Percentiles rank a stretch among this genome's conserved stretches.
Conservation (phyloP, 2,888 invertebrate genomes). For the Heliconius aoede region DNA sequence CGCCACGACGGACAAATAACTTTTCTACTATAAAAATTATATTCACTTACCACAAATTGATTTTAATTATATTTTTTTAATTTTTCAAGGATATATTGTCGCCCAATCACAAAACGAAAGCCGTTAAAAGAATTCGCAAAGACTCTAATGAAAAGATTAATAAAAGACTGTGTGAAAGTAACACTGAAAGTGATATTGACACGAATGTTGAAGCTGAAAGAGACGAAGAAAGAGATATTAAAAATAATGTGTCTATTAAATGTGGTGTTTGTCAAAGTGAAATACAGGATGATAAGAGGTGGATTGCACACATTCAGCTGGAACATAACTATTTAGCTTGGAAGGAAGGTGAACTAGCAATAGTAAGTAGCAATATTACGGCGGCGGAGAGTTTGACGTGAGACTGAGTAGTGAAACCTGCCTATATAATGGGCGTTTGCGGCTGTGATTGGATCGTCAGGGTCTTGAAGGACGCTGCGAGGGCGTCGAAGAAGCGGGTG, state of each 20-base stretch:
- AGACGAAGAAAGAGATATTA: not conserved
- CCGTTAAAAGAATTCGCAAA: not conserved
- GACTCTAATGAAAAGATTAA: not conserved
- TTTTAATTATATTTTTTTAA: not conserved
- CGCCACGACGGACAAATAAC: too few relatives aligned
- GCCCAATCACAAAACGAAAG: not conserved
- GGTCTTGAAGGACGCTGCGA: too few relatives aligned
- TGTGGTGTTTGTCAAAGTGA: slow-evolving; percentile 58
- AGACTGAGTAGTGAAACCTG: too few relatives aligned
- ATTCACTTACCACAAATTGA: not conserved
- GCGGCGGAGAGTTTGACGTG: too few relatives aligned
- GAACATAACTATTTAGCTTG: slow-evolving; percentile 66
- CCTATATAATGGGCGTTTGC: too few relatives aligned
- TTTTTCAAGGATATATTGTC: slow-evolving; percentile 8
- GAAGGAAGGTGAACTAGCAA: slow-evolving; percentile 56
- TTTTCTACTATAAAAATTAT: not conserved
- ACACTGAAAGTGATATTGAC: not conserved
- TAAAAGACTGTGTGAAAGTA: not conserved
- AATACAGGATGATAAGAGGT: slow-evolving; percentile 47
- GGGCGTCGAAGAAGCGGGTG: too few relatives aligned
- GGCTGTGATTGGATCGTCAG: too few relatives aligned
- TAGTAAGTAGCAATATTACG: slow-evolving; percentile 51
- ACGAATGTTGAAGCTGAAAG: not conserved
- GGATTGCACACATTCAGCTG: slow-evolving; percentile 58
- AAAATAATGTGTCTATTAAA: slow-evolving; percentile 33